These are phyloP conservation scores for Diprion similis DNA, from an alignment of 1,140 invertebrate genomes.

Conservation along the genomic window DNA sequence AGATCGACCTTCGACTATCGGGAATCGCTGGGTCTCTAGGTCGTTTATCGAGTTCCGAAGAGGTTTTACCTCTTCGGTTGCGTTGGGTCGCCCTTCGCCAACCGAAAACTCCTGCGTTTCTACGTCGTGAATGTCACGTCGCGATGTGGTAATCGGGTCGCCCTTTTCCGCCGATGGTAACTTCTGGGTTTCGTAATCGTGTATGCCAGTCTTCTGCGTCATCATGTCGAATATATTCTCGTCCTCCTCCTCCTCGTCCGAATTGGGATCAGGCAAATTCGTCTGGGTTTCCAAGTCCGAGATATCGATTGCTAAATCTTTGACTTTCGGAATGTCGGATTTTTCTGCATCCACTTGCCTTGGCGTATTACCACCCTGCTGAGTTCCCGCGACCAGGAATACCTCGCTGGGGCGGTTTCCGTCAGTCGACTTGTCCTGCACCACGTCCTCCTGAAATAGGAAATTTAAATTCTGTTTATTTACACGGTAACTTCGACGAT, in stretches of 20 bases:
- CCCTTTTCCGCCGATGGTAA: background rate
- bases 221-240: conserved; percentile 27
- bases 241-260: background rate
- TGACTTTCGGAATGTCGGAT: too few relatives aligned
- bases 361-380: conserved; percentile 17
- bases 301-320: background rate
- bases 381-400: conserved; percentile 36
- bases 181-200: conserved; percentile 21
- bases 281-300: background rate
- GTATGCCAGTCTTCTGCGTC: conserved; percentile 22
- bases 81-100: background rate
- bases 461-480: background rate
- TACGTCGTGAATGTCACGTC: conserved; percentile 10
- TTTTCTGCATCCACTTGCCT: background rate
- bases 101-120: conserved; percentile 15
- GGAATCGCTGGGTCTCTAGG: background rate
- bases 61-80: background rate
- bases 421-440: conserved; percentile 30
- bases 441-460: background rate
- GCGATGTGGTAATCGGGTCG: too few relatives aligned
- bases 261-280: background rate
- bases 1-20: conserved; percentile 8
- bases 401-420: conserved; percentile 10
- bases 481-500: background rate
- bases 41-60: background rate